Base-by-base conservation (phyloP, 2,888 invertebrate species). In the Rhyacophila evoluta region DNA sequence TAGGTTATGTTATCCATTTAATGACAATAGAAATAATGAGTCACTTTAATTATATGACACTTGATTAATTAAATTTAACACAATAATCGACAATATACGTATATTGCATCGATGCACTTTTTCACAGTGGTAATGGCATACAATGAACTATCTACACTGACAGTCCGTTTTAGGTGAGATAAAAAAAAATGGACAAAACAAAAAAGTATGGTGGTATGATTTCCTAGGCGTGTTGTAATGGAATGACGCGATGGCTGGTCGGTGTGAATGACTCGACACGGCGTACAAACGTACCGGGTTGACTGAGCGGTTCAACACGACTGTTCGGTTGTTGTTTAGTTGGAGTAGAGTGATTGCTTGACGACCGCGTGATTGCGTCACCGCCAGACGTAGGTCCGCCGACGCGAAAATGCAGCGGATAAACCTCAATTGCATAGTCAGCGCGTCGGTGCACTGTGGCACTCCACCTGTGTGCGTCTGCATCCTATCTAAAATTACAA, bases 241-340 rank as follows among this genome's bases (percentile, higher is more conserved):
- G 15, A 39, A 39, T 41, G 41, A 55, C 19, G 55, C 55, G 55
- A 55, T 55, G 25, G 19, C 0, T 55, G 10, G 55, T 55, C 55
- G 55, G 41, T 55, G 55, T 55, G 55, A 55, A 55, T 19, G 55
- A 55, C 55, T 55, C 6, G 55, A 55, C 55, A 19, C 55, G 25
- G 25, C 55, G 55, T 19, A 55, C 55, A 2, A 19, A 33, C 19
- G 19, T 10, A 55, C 55, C 55, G 55, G 55, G 55, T 55, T 19
- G 55, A 55, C 19, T 55, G 55, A 55, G 55, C 10, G 55, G 25
- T 55, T 55, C 25, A 55, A 55, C 55, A 19, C 55, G 55, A 55
- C 55, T 55, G 55, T 55, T 55, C 19, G 6, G 29, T 55, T 19
- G 19, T 8, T 41, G 55, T 55, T 55, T 19, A 19, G 55, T 55